These are phyloP conservation scores for Macrobrachium nipponense DNA, from an alignment of 1,140 invertebrate species.

Conservation along the genomic window DNA sequence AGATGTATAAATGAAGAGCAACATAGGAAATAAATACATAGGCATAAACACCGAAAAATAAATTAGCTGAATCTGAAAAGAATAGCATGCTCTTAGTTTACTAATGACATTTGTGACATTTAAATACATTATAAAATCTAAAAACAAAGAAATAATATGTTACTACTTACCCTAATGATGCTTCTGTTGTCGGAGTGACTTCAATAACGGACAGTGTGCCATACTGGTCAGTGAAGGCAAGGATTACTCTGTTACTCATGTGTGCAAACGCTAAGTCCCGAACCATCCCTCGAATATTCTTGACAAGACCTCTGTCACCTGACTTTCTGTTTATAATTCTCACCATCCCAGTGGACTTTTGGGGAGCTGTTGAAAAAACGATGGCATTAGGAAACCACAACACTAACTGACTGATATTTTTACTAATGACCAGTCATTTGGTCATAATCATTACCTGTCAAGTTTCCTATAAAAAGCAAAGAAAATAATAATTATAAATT, in stretches of 20 bases:
- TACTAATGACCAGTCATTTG: no score
- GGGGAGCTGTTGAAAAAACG: slow-evolving; percentile 69
- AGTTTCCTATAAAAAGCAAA: no score
- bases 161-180: slow-evolving; percentile 35
- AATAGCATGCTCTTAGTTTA: no score
- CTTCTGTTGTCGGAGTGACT: slow-evolving; percentile 72
- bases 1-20: no score
- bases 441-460: no score
- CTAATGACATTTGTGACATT: no score
- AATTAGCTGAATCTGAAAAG: no score
- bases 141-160: neutral
- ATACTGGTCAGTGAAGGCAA: slow-evolving; percentile 87
- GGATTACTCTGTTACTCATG: slow-evolving; percentile 78
- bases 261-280: slow-evolving; percentile 92
- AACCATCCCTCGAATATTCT: slow-evolving; percentile 85
- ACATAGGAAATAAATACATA: no score
- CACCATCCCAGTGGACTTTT: slow-evolving; percentile 81
- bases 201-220: slow-evolving; percentile 86
- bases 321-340: slow-evolving; percentile 82
- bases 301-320: slow-evolving; percentile 81
- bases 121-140: neutral
- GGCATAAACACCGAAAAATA: no score
- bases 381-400: no score
- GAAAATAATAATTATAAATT: no score
- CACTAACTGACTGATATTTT: no score